Percentiles rank a stretch among this genome's conserved stretches.
Conservation (phyloP, 2,888 invertebrate species). For the Brachynemurus nebulosus region DNA sequence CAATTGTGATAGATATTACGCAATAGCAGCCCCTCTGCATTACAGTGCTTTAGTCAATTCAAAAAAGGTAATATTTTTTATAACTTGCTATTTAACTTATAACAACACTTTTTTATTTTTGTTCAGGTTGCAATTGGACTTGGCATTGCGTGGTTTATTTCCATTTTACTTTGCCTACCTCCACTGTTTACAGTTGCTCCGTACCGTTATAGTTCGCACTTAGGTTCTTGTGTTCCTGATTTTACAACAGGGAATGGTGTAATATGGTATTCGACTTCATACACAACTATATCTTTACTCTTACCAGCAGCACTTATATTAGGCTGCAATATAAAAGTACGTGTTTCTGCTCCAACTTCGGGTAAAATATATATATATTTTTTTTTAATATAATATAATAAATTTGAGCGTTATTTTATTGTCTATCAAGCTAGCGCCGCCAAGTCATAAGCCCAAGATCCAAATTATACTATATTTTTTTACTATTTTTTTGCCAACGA, state of each 20-base stretch:
- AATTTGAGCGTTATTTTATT: too few species aligned
- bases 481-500: too few species aligned
- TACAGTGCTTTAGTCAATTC: slow-evolving; percentile 64
- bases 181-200: slow-evolving; percentile 46
- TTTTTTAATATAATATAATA: too few species aligned
- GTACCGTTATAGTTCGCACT: slow-evolving; percentile 37
- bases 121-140: slow-evolving; percentile 49
- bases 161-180: slow-evolving; percentile 47
- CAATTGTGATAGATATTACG: slow-evolving; percentile 66
- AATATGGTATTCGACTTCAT: slow-evolving; percentile 49
- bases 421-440: too few species aligned
- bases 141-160: slow-evolving; percentile 51
- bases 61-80: slow-evolving; percentile 38
- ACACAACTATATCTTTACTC: slow-evolving; percentile 48
- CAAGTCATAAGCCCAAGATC: too few species aligned
- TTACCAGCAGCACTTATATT: slow-evolving; percentile 54
- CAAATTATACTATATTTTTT: too few species aligned
- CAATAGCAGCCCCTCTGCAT: slow-evolving; percentile 66
- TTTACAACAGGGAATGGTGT: slow-evolving; percentile 46
- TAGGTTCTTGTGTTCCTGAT: slow-evolving; percentile 53
- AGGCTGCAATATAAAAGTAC: slow-evolving; percentile 55
- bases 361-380: too few species aligned
- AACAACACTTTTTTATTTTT: slow-evolving; percentile 5
- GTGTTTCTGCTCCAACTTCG: too few species aligned
- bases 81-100: background rate